Conservation (phyloP, 2,797 vertebrate genomes). For the Sternotherus odoratus region DNA sequence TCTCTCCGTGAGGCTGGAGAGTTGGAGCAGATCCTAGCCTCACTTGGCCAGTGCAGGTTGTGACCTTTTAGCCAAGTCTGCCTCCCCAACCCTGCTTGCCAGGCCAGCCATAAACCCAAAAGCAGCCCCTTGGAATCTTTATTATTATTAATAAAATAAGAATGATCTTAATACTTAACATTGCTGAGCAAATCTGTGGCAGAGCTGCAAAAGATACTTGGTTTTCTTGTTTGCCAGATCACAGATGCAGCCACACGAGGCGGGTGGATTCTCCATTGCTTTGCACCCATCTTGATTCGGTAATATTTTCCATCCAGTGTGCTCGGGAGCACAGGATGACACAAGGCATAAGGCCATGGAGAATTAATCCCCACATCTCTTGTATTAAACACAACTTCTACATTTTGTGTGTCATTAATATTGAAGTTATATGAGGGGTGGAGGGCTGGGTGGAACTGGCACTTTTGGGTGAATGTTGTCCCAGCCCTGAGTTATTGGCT, state of each 20-base stretch:
- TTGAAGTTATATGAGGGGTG: neutral
- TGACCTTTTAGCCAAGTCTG: neutral
- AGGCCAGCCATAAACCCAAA: neutral
- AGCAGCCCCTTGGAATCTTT: neutral
- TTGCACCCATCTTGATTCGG: neutral
- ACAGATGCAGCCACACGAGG: neutral
- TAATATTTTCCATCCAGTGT: neutral
- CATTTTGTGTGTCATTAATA: neutral
- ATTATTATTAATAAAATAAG: neutral
- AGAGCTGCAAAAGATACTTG: neutral
- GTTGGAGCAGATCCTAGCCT: rapidly evolving
- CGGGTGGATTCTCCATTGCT: neutral
- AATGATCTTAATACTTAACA: neutral
- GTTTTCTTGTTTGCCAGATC: neutral
- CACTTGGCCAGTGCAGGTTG: neutral
- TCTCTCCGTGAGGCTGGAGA: neutral
- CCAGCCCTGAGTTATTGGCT: neutral
- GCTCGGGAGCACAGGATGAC: neutral
- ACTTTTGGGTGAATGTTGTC: neutral
- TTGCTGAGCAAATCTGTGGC: neutral
- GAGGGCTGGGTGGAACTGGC: neutral
- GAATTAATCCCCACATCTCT: neutral
- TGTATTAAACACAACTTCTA: neutral
- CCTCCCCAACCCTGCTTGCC: neutral
- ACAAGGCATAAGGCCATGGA: neutral